These are phyloP conservation scores for Helicorthomorpha holstii DNA, from an alignment of 1,140 invertebrate species.

Conservation along the genomic window DNA sequence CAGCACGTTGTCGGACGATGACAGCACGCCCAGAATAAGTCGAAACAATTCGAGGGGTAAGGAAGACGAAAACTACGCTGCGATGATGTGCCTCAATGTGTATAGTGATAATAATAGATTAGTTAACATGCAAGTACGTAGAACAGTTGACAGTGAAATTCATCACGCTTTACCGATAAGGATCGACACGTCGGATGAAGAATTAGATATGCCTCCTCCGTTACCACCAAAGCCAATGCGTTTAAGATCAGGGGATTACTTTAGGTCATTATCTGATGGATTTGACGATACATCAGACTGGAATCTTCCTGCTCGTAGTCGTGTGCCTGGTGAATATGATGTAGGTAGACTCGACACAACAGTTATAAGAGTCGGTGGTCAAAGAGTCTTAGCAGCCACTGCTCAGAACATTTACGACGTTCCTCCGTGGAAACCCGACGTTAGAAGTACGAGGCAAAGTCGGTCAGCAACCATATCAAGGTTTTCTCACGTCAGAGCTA, in stretches of 20 bases:
- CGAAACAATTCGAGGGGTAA: conserved; percentile 32
- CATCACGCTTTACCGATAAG: conserved; percentile 14
- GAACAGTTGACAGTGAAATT: conserved; percentile 8
- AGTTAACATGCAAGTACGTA: conserved; percentile 14
- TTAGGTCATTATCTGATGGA: neutral
- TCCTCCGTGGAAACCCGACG: neutral
- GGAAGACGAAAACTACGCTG: conserved; percentile 17
- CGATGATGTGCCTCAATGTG: conserved; percentile 14
- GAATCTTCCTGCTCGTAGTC: neutral
- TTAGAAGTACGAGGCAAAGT: neutral
- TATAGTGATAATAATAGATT: conserved; percentile 17
- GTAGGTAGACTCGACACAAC: neutral
- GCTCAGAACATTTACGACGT: neutral
- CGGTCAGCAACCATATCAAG: neutral
- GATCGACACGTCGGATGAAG: conserved; percentile 7
- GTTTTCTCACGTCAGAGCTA: neutral
- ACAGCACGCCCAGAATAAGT: conserved; percentile 34
- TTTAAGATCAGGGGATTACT: neutral
- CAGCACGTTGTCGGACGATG: conserved; percentile 32
- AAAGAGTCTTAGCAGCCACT: neutral
- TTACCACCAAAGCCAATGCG: conserved; percentile 7
- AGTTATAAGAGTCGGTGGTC: neutral
- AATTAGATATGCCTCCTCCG: conserved; percentile 4
- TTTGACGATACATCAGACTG: neutral
- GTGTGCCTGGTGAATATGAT: neutral